Base-by-base conservation (phyloP, 1,140 invertebrate genomes). In the Nebria ingens region DNA sequence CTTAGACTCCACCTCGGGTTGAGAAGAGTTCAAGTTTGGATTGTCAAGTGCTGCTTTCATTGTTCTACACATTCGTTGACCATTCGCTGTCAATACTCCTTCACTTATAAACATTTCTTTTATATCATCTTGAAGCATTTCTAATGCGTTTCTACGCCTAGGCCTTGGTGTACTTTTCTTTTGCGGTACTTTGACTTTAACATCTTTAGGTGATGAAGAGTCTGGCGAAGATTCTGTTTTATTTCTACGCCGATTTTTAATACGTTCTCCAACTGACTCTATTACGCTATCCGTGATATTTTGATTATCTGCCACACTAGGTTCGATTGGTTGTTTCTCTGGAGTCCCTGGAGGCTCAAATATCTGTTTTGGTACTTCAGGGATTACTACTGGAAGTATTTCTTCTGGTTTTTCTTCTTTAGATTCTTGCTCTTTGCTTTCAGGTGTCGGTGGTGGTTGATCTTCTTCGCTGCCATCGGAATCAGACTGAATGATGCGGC, bases 61-160 rank as follows among this genome's bases (percentile, higher is more conserved):
- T 9, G 68, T 57, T 19, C 65, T 71, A 64, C 77, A 79, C 75
- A 77, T 78, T 62, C 76, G 62, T 63, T 77, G 73, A 4, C 77
- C 77, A 3, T 71, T 73, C 15, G 73, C 64, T 25, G 72, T 75
- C n/a, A 82, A 64, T 1, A 82, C 75, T 20, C 76, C 81, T 59
- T 82, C 75, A 55, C 74, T 74, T 38, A 83, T 80, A 61, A 83
- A 84, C 77, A 83, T 83, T 58, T 84, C 80, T 57, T 78, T 73
- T 34, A 85, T 78, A 61, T 85, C 82, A 57, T 82, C 79, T 42
- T 84, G 82, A 6, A 85, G 68, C 62, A 75, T 73, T 59, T 80
- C 74, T 34, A 86, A 62, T 59, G 83, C 82, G 19, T 64, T 62
- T 57, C 59, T 71, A 13, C 58, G 59, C 52, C 17, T 6, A 17